These are phyloP conservation scores for Mungos mungo DNA, from an alignment of 2,113 vertebrate genomes.

Conservation along the genomic window DNA sequence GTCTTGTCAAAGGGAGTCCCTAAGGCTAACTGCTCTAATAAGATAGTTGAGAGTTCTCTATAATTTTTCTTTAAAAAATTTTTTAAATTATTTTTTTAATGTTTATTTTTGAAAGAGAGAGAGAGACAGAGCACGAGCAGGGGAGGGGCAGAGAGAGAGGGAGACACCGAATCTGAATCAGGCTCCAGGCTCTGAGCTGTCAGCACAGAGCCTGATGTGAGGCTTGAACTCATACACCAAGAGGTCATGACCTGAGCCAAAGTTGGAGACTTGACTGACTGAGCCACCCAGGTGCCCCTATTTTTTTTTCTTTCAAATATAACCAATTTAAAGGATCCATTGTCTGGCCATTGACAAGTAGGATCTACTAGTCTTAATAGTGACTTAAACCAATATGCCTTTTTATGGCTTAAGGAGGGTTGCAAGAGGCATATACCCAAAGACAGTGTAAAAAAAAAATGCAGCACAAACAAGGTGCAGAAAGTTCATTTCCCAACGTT, in stretches of 20 bases:
- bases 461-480: neutral
- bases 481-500: neutral
- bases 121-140: too few relatives aligned
- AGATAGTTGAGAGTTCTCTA: neutral
- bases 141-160: too few relatives aligned
- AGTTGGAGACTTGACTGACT: too few relatives aligned
- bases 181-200: too few relatives aligned
- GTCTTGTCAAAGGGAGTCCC: neutral
- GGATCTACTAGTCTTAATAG: neutral
- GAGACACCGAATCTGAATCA: too few relatives aligned
- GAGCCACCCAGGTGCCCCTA: too few relatives aligned
- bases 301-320: neutral
- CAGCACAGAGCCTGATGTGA: too few relatives aligned
- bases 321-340: neutral
- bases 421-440: neutral
- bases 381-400: neutral
- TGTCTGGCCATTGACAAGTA: neutral
- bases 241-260: too few relatives aligned
- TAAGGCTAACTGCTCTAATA: neutral
- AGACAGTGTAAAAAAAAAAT: neutral
- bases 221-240: too few relatives aligned
- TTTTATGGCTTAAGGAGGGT: neutral
- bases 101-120: too few relatives aligned
- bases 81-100: too few relatives aligned
- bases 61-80: neutral